Evolutionary conservation across 2,888 invertebrate genomes (phyloP), one percentile per base, ranked within the genome.

Genomic region (Pseudoips prasinana): DNA sequence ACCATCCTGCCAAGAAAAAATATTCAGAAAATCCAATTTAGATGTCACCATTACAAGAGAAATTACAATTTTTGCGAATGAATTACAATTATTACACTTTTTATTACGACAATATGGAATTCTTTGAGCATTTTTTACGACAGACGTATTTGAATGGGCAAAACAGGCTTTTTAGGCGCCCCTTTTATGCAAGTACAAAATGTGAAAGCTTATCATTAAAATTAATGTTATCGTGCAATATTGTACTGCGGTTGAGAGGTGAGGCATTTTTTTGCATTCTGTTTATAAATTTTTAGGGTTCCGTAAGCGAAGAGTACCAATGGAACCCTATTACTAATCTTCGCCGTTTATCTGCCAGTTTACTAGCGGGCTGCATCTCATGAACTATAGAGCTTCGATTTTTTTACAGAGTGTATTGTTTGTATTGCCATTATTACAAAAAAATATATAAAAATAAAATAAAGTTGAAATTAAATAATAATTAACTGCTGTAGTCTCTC

Each of bases 191-290:
- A 68, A 70, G 69, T 74, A 76, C 46, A 67, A 66, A 63, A 70
- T 14, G 20, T n/a, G 7, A 20, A 20, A n/a, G 20, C 20, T 76
- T 72, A 70, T 74, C 83, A 76, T 86, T 82, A 82, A 82, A 85
- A 83, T 82, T 85, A 85, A 85, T 85, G 84, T 75, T 54, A 77
- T 67, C 72, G 61, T 74, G 67, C 61, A 52, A 53, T 53, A 53
- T n/a, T n/a, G n/a, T n/a, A 62, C 53, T 54, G 65, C 20, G 18
- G 8, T 8, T 8, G 25, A 33, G 37, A 33, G 22, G 36, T 10
- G 25, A 11, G 10, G 22, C 18, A 18, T 18, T 35, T 39, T 48
- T 14, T 7, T n/a, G n/a, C n/a, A n/a, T n/a, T n/a, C n/a, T n/a
- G n/a, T n/a, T n/a, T n/a, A n/a, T n/a, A n/a, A n/a, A n/a, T n/a